These are phyloP conservation scores for Trichonephila inaurata DNA, from an alignment of 1,140 invertebrate genomes.

Conservation along the genomic window DNA sequence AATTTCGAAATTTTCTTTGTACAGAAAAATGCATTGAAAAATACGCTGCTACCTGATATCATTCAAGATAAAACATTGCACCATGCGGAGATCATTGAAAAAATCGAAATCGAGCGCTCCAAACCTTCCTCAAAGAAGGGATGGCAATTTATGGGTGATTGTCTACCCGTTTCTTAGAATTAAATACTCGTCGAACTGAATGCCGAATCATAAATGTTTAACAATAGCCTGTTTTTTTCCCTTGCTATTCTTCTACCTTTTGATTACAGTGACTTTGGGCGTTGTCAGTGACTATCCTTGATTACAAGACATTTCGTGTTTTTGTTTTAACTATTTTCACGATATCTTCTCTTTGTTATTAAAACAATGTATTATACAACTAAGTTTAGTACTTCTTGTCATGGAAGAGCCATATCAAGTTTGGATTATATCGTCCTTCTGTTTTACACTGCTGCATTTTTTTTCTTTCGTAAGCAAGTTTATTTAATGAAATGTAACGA, in stretches of 20 bases:
- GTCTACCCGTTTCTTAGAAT: constrained; percentile 13
- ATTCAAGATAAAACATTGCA: not conserved
- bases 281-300: constrained; percentile 49
- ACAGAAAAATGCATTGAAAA: not conserved
- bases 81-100: not conserved
- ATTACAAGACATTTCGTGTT: constrained; percentile 21
- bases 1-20: no score
- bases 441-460: not conserved
- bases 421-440: not conserved
- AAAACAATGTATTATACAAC: constrained; percentile 13
- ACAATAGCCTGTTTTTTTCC: constrained; percentile 20
- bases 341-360: constrained; percentile 9
- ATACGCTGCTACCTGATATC: not conserved
- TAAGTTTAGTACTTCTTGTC: constrained; percentile 21
- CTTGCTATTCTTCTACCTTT: not conserved
- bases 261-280: constrained; percentile 48
- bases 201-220: constrained; percentile 16
- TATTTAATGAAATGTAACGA: constrained; percentile 61
- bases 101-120: not conserved
- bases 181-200: constrained; percentile 35
- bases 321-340: constrained; percentile 32
- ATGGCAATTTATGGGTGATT: constrained; percentile 50
- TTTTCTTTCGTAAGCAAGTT: not conserved
- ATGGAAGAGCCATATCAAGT: constrained; percentile 37
- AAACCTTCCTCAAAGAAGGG: not conserved